Base-by-base conservation (phyloP, 2,113 vertebrate species). In the Ictalurus furcatus region DNA sequence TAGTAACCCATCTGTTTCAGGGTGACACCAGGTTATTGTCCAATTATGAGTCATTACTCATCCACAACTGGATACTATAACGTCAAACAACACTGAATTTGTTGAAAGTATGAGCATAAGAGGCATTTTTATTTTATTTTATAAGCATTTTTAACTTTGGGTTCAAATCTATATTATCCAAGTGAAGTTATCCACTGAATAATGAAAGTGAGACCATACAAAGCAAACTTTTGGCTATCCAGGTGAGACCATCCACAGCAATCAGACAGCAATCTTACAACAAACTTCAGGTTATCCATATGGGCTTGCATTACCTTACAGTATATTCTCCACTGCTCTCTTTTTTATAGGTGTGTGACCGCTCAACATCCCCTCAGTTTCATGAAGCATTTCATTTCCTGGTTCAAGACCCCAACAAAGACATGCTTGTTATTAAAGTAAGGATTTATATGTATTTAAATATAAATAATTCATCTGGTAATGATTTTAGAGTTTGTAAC, bases 361-460 rank as follows among this genome's bases (percentile, higher is more conserved):
- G 97, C 0, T 95, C 95, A 6, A 82, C 94, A 12, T 92, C 96
- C 1, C 98, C 98, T 4, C 21, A 94, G 71, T 99, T 97, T 97
- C 95, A 97, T 1, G 97, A 99, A 92, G 95, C 93, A 0, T 97
- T 97, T 92, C 94, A 96, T 91, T 98, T 97, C 91, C 93, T 95
- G 91, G 92, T 98, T 92, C 96, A 91, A 88, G 95, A 96, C 85
- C 98, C 97, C 6, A 93, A 95, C 21, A 74, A 92, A 1, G 97
- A 98, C 86, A 95, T 94, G 5, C 94, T 99, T 88, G 92, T 97
- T 74, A 84, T 97, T 56, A 97, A 97, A 96, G 98, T 99, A 61
- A 86, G 40, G 16, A 30, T 52, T 78, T 56, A 17, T 23, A 11
- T 6, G n/a, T 58, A 6, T 76, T 13, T 52, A 34, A 56, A 58